These are phyloP conservation scores for Cephus sareptanus DNA, from an alignment of 2,888 invertebrate species.

Conservation along the genomic window DNA sequence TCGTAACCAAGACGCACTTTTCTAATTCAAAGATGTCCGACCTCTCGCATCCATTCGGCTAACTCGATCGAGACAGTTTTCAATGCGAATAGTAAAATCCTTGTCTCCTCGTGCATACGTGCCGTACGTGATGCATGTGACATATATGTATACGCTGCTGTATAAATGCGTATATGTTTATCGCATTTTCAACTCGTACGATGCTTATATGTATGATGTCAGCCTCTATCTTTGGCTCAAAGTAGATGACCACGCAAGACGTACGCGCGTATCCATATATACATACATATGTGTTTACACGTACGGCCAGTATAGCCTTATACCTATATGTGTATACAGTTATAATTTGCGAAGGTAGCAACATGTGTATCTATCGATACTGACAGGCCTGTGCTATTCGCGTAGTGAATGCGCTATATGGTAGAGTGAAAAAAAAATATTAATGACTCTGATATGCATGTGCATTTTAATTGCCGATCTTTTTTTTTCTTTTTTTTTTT, in stretches of 20 bases:
- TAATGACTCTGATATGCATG: not conserved
- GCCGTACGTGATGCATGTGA: not conserved
- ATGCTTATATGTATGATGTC: slow-evolving; percentile 43
- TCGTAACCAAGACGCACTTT: not conserved
- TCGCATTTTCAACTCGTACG: slow-evolving; percentile 36
- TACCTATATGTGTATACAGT: not conserved
- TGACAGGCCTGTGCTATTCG: not conserved
- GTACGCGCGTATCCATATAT: slow-evolving; percentile 1
- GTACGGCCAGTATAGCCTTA: not conserved
- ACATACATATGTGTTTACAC: not conserved
- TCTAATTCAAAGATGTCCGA: not conserved
- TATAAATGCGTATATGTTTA: slow-evolving; percentile 36
- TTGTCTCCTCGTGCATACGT: slow-evolving; percentile 15
- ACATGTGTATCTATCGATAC: not conserved
- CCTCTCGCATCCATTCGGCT: not conserved
- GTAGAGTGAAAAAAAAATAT: not conserved
- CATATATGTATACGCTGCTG: slow-evolving; percentile 7
- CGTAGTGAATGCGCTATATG: not conserved
- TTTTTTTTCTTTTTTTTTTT: too few species aligned
- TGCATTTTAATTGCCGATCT: not conserved
- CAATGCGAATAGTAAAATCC: slow-evolving; percentile 12
- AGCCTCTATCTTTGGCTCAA: slow-evolving; percentile 50
- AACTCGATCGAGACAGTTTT: slow-evolving; percentile 14
- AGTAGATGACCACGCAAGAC: slow-evolving; percentile 45
- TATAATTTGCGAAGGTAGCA: not conserved